Base-by-base conservation (phyloP, 2,797 vertebrate genomes). In the Sebastes vulpes region DNA sequence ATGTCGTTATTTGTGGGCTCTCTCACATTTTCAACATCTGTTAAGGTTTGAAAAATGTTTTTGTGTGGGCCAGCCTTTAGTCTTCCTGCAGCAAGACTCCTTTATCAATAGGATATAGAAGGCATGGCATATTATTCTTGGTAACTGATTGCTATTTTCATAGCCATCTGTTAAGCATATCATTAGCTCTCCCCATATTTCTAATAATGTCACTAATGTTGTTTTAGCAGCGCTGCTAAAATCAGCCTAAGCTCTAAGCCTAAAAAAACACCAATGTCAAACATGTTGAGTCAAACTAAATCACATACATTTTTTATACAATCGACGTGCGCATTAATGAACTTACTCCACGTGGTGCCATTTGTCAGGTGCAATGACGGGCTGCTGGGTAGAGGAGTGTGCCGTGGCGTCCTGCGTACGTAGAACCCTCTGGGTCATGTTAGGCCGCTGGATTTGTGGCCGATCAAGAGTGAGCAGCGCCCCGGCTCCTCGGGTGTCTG, bases 391-490 rank as follows among this genome's bases (percentile, higher is more conserved):
- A 32, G 52, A 59, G 42, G 57, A 42, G 52, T 50, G 64, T 3
- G 57, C 35, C 4, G 12, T 6, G 65, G 75, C 14, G 9, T 60
- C 5, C 38, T 63, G 82, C 58, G 77, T 58, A 64, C 25, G 83
- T 63, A 73, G 84, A 89, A 77, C 84, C 87, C 80, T 86, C 75
- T 73, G 88, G 90, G 86, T 91, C 91, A 81, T 92, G 91, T 92
- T 85, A 81, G 83, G 87, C 86, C 52, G 61, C 42, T 71, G 86
- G 83, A 92, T 92, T 86, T 90, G 86, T 82, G 90, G 85, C 87
- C 73, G 90, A 90, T 95, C 91, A 92, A 93, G 93, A 93, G 80
- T 86, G 83, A 93, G 90, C 84, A 80, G 83, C 72, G 35, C 84
- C 86, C 82, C 3, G 68, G 74, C 87, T 93, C 85, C 88, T 91